phyloP scores from a whole-genome alignment of 1,140 invertebrate genomes.

The Drosophila pallidifrons region DNA sequence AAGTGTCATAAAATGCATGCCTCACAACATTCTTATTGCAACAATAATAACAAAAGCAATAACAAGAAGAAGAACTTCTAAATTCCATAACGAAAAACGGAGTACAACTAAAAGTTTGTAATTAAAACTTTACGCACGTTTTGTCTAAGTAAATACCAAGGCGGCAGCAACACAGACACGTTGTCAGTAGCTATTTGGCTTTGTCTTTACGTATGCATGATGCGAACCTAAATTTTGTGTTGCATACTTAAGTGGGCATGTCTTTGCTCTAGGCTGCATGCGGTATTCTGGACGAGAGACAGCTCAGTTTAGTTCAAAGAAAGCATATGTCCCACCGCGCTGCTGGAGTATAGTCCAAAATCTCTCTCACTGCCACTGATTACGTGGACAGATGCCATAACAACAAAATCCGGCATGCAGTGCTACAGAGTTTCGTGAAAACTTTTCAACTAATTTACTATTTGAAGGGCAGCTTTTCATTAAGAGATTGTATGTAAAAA shows the following conservation, averaged over 20 bases:
- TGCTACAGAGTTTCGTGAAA: not conserved
- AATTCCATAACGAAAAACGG: constrained; percentile 32
- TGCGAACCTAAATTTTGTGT: constrained; percentile 71
- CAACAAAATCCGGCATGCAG: not conserved
- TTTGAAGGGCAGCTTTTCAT: constrained; percentile 4
- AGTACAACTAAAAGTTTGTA: constrained; percentile 72
- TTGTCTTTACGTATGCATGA: constrained; percentile 65
- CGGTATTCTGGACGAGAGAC: constrained; percentile 15
- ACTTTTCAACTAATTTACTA: constrained; percentile 4
- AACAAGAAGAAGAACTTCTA: constrained; percentile 4
- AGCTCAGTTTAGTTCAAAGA: constrained; percentile 15
- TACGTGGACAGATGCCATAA: constrained; percentile 35
- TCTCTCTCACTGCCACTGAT: constrained; percentile 51
- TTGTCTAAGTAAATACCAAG: constrained; percentile 78
- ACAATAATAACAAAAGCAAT: not conserved
- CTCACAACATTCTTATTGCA: too few relatives aligned
- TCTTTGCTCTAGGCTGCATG: constrained; percentile 24
- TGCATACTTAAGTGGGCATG: constrained; percentile 76
- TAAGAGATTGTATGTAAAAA: not conserved
- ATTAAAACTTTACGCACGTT: constrained; percentile 82
- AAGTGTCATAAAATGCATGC: constrained; percentile 61
- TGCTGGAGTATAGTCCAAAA: not conserved
- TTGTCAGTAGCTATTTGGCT: constrained; percentile 45
- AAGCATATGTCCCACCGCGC: constrained; percentile 21
- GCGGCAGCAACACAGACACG: constrained; percentile 41